Conservation (phyloP, 1,140 invertebrate species). For the Procambarus clarkii region DNA sequence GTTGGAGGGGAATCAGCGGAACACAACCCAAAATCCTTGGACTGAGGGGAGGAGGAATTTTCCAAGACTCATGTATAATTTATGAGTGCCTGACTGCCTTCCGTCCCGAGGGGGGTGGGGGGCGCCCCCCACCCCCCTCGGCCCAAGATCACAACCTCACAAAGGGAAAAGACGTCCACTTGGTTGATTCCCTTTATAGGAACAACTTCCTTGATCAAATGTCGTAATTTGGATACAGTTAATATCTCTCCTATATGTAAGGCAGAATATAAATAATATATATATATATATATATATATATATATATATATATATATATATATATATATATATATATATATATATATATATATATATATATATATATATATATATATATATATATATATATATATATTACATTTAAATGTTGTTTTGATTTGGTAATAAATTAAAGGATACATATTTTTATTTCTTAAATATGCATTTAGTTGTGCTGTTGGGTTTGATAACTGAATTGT, state of each 20-base stretch:
- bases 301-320: neutral
- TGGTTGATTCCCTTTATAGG: neutral
- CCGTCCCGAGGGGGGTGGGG: neutral
- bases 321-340: neutral
- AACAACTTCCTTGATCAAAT: no score
- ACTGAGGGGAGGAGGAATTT: neutral
- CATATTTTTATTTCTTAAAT: no score
- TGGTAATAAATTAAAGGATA: no score
- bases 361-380: constrained; percentile 21
- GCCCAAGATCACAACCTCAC: neutral
- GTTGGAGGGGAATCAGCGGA: neutral
- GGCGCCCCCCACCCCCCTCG: neutral
- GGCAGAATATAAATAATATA: neutral
- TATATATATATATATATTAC: constrained; percentile 1
- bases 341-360: neutral
- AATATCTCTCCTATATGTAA: no score
- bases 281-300: neutral
- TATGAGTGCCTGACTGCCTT: neutral
- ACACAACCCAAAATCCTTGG: neutral
- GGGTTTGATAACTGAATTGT: no score
- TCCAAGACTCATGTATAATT: neutral
- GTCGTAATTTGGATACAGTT: no score
- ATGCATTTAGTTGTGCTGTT: no score
- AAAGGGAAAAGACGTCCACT: neutral
- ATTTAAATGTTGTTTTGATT: no score